These are phyloP conservation scores for Mythimna vitellina DNA, from an alignment of 2,888 invertebrate species.

Conservation along the genomic window DNA sequence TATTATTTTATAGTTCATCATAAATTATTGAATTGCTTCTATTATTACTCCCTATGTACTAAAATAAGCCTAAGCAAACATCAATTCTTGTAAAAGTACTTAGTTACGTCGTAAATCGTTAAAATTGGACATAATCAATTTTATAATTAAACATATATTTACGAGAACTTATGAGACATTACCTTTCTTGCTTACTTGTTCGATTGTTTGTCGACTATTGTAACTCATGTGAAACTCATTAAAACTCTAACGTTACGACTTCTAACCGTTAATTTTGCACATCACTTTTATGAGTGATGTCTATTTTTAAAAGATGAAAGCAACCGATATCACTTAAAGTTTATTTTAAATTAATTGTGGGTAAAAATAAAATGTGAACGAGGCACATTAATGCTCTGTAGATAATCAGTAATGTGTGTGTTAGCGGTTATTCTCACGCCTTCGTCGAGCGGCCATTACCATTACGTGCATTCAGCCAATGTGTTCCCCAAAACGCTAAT, in stretches of 20 bases:
- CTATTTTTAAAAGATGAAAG: conserved; percentile 48
- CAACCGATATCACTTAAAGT: conserved; percentile 59
- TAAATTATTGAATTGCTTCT: not conserved
- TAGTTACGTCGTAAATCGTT: conserved; percentile 16
- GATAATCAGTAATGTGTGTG: conserved; percentile 80
- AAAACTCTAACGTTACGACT: conserved; percentile 23
- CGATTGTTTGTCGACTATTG: conserved; percentile 22
- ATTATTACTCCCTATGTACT: not conserved
- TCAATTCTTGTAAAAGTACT: not conserved
- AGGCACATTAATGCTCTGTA: conserved; percentile 78
- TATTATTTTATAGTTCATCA: not conserved
- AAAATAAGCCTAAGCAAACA: not conserved
- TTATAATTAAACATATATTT: conserved; percentile 1
- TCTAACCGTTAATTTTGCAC: conserved; percentile 29
- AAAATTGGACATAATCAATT: conserved; percentile 3
- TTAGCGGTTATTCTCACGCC: conserved; percentile 78
- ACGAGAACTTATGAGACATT: conserved; percentile 6
- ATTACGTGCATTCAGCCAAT: conserved; percentile 64
- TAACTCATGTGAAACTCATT: conserved; percentile 25
- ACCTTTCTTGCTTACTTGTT: conserved; percentile 11
- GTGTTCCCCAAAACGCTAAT: conserved; percentile 69
- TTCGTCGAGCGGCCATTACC: conserved; percentile 65
- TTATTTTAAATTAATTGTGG: conserved; percentile 65
- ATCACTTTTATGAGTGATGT: conserved; percentile 37
- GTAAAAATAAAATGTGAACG: conserved; percentile 63